Percentiles rank a stretch among this genome's conserved stretches.
phyloP scores from a whole-genome alignment of 2,113 vertebrate genomes.

The Cichladusa arquata region DNA sequence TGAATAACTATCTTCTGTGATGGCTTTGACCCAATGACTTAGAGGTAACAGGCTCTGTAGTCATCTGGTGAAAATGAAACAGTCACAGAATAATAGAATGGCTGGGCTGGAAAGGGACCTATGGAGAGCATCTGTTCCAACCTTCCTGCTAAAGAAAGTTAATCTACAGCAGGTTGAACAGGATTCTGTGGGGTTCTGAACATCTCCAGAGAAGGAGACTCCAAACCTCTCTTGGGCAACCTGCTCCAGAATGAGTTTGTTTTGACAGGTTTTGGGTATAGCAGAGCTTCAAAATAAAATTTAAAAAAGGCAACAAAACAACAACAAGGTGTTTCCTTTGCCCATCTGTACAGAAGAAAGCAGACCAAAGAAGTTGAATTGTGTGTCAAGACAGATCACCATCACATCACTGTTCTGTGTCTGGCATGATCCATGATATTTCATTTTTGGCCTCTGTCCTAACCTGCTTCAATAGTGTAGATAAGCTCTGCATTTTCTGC shows the following conservation, averaged over 20 bases:
- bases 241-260: background rate
- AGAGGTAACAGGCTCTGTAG: background rate
- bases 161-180: background rate
- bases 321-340: background rate
- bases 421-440: background rate
- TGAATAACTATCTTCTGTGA: background rate
- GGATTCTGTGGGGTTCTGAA: background rate
- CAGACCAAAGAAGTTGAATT: background rate
- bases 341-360: background rate
- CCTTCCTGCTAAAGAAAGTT: background rate
- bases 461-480: slow-evolving; percentile 94
- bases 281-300: background rate
- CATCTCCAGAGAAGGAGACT: background rate
- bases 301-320: fast-evolving
- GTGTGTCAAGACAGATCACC: background rate
- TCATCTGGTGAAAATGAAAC: background rate
- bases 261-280: background rate
- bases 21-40: background rate
- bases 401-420: background rate
- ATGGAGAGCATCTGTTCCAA: background rate
- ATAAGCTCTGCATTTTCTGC: slow-evolving; percentile 91
- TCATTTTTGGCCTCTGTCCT: background rate
- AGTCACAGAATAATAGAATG: background rate
- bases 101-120: background rate
- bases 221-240: background rate